Percentiles rank a stretch among this genome's conserved stretches.
Evolutionary conservation across 2,113 vertebrate genomes (phyloP).

Genomic region (Mugil cephalus): DNA sequence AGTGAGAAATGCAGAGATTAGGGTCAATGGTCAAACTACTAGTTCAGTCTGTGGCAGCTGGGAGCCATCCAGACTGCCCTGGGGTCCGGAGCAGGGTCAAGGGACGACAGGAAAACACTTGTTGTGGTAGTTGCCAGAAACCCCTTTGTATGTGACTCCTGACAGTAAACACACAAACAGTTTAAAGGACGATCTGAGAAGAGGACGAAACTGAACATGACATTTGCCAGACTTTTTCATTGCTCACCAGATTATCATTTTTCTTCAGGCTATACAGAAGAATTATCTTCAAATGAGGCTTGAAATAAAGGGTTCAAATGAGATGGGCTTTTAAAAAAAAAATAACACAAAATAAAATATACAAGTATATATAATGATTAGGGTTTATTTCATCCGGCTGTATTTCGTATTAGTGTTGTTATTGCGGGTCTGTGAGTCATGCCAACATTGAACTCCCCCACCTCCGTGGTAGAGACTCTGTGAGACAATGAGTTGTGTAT

Average conservation of each 20-base stretch:
- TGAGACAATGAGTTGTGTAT: neutral
- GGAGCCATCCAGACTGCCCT: conserved; percentile 39
- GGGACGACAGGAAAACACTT: conserved; percentile 6
- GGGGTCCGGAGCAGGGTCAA: conserved; percentile 44
- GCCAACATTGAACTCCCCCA: neutral
- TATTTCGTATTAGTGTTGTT: neutral
- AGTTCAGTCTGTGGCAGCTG: conserved; percentile 68
- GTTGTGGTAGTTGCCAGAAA: conserved; percentile 6
- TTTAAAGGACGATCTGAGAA: neutral
- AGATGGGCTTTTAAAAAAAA: neutral
- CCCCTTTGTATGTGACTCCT: neutral
- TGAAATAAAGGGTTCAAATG: conserved; percentile 14
- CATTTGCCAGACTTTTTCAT: neutral
- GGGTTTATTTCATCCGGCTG: neutral
- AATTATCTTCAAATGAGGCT: conserved; percentile 1
- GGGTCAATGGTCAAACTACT: conserved; percentile 76
- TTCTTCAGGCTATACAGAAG: neutral
- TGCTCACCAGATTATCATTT: conserved; percentile 14
- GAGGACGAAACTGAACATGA: neutral
- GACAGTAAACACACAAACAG: conserved; percentile 9
- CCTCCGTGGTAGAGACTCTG: neutral
- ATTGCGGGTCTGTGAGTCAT: neutral
- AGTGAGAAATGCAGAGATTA: conserved; percentile 38
- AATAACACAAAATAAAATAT: too few relatives aligned
- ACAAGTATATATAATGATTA: neutral